phyloP scores from a whole-genome alignment of 1,140 invertebrate genomes.

The Mercenaria mercenaria region DNA sequence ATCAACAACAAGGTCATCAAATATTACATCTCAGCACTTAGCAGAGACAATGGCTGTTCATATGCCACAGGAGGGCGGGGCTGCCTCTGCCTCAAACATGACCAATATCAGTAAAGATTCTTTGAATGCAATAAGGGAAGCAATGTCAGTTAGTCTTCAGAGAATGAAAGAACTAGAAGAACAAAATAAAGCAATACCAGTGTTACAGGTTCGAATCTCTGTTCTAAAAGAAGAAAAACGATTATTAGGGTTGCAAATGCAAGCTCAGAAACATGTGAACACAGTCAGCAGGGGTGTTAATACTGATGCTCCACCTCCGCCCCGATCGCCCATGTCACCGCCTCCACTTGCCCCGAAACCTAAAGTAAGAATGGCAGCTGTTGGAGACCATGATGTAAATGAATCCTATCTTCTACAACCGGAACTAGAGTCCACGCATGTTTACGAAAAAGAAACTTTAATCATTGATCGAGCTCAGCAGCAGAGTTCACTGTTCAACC shows the following conservation, averaged over 20 bases:
- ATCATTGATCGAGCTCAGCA: conserved; percentile 70
- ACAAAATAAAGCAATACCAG: conserved; percentile 94
- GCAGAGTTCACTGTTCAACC: conserved; percentile 62
- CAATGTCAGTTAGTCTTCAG: conserved; percentile 92
- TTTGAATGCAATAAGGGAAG: conserved; percentile 86
- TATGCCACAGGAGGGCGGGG: conserved; percentile 75
- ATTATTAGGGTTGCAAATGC: conserved; percentile 88
- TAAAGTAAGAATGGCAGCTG: conserved; percentile 73
- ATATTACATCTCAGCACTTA: conserved; percentile 80
- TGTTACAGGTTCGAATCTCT: conserved; percentile 91
- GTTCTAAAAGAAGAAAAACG: conserved; percentile 92
- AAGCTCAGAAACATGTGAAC: conserved; percentile 79
- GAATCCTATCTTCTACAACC: conserved; percentile 81
- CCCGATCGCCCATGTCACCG: conserved; percentile 71
- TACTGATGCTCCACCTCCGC: conserved; percentile 71
- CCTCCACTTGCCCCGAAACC: conserved; percentile 78
- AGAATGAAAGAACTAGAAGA: conserved; percentile 93
- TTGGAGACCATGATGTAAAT: conserved; percentile 82
- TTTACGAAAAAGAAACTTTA: conserved; percentile 71
- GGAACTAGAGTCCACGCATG: conserved; percentile 75
- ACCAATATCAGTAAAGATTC: conserved; percentile 77
- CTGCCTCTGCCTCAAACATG: conserved; percentile 70
- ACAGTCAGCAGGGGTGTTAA: conserved; percentile 84
- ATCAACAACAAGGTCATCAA: conserved; percentile 66
- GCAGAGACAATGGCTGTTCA: conserved; percentile 80